Evolutionary conservation across 1,140 invertebrate species (phyloP).

Genomic region (Sinonovacula constricta): DNA sequence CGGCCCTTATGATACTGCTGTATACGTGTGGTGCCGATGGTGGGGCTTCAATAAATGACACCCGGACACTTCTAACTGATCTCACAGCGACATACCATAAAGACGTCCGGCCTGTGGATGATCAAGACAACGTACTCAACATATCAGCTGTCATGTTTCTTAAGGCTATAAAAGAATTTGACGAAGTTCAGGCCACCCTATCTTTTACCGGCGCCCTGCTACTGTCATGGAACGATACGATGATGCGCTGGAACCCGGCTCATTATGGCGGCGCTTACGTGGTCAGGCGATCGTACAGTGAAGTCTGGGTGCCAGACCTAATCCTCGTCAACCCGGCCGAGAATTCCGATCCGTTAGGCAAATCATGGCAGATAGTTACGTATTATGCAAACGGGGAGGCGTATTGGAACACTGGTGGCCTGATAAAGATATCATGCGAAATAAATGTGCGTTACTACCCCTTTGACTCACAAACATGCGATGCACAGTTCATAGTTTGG

Average conservation of each 20-base stretch:
- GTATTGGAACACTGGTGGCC: constrained; percentile 9
- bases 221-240: constrained; percentile 22
- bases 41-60: too few relatives aligned
- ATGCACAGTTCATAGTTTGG: constrained; percentile 99
- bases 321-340: constrained; percentile 15
- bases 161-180: constrained; percentile 35
- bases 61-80: too few relatives aligned
- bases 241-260: constrained; percentile 1
- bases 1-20: too few relatives aligned
- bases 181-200: constrained; percentile 48
- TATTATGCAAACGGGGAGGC: background rate
- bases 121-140: background rate
- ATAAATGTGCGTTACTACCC: constrained; percentile 98
- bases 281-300: constrained; percentile 5
- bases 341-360: constrained; percentile 2
- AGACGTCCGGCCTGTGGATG: constrained; percentile 7
- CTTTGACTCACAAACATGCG: constrained; percentile 96
- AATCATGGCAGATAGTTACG: constrained; percentile 1
- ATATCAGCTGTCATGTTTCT: background rate
- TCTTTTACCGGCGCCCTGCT: constrained; percentile 33
- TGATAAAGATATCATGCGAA: constrained; percentile 98
- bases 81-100: too few relatives aligned
- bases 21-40: too few relatives aligned
- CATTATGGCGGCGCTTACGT: background rate
- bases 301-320: constrained; percentile 53